Base-by-base conservation (phyloP, 2,113 vertebrate species). In the Coturnix japonica region DNA sequence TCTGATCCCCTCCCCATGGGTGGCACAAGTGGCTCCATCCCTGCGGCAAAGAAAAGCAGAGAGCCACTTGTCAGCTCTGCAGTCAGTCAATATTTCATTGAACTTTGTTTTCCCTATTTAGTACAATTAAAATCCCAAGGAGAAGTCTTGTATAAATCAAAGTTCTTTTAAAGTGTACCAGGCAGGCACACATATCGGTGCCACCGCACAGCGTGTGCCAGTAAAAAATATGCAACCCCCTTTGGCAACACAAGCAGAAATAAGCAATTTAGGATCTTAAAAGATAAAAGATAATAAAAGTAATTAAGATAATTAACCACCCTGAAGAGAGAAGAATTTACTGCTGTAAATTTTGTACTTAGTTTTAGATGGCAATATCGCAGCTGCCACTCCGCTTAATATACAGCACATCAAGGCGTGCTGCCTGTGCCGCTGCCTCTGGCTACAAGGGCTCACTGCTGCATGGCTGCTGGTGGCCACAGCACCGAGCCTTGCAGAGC, bases 221-320 rank as follows among this genome's bases (percentile, higher is more conserved):
- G 90, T 90, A 93, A 95, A 97, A 97, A 95, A 97, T 96, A 96
- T 95, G 96, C 95, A 97, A 97, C 95, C 87, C 97, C 98, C 97
- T 97, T 98, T 97, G 97, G 98, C 98, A 91, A 98, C 97, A 97
- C 94, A 93, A 97, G 97, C 95, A 97, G 97, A 97, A 97, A 98
- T 95, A 97, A 97, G 97, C 98, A 97, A 98, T 98, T 98, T 98
- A 97, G 97, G 97, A 98, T 98, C 97, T 97, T 97, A 96, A 97
- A 97, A 98, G 97, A 97, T 97, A 98, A 97, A 97, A 98, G 97
- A 98, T 98, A 98, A 98, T 98, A 98, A 98, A 98, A 98, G 98
- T 98, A 98, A 98, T 98, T 98, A 98, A 98, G 97, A 98, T 98
- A 98, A 98, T 98, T 98, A 98, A 98, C 98, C 97, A 97, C 97